Base-by-base conservation (phyloP, 2,888 invertebrate genomes). In the Slavum lentiscoides region DNA sequence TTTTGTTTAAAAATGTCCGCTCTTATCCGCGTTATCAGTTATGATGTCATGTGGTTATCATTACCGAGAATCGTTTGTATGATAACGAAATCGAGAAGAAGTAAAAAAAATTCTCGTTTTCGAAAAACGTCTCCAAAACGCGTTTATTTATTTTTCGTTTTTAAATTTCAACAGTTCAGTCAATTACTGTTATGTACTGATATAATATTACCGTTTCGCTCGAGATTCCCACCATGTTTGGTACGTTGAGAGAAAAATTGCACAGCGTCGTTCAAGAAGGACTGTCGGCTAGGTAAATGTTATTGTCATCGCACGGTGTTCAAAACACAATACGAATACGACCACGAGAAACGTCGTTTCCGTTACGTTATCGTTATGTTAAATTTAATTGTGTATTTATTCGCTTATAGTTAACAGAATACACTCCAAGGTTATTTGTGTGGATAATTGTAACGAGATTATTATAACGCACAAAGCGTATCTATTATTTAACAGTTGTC, bases 241-340 rank as follows among this genome's bases (percentile, higher is more conserved):
- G 87, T 75, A 88, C 85, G 83, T 84, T 89, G 2, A 86, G 87
- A 74, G 88, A 88, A 83, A 89, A 88, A 84, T 85, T 89, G 30
- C 87, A 86, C 83, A 87, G 86, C 17, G 80, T 80, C 83, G 89
- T 88, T 17, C 88, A 88, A 82, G 88, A 88, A 83, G 88, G 88
- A 81, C 85, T 88, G 13, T 85, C 85, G 43, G 85, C 85, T 37
- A 86, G 86, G 86, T 86, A 83, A 72, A 67, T 58, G n/a, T 72
- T 37, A 21, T 39, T 64, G 1, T 19, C 19, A 7, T 39, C 37
- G 7, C 17, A 23, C 7, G 3, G 11, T 23, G 61, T 61, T 4
- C 4, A 30, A 19, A 53, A 9, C 30, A 13, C 30, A 53, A 53
- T 30, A 68, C 4, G 21, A 53, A 23, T 53, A 0, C 1, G 53